Conservation (phyloP, 2,888 invertebrate species). For the Eupithecia pulchellata region DNA sequence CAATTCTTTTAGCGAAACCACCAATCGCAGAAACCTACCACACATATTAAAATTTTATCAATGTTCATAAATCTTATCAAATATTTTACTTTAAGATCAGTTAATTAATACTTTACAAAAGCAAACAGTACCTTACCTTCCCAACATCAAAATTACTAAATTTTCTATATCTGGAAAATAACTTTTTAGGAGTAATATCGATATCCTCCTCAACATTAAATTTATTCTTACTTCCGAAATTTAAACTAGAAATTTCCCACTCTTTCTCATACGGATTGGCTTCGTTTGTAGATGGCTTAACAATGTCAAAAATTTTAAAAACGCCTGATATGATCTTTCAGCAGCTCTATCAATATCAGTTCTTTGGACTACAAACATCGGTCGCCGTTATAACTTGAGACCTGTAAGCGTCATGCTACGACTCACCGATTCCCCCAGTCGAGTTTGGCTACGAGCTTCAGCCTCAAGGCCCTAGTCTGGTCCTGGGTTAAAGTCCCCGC, state of each 20-base stretch:
- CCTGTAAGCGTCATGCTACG: slow-evolving; percentile 10
- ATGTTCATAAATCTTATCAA: not conserved
- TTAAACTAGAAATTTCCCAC: not conserved
- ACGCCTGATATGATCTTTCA: not conserved
- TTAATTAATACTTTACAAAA: not conserved
- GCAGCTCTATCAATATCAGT: not conserved
- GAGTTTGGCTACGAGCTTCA: slow-evolving; percentile 95
- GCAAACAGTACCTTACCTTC: not conserved
- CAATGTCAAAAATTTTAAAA: not conserved
- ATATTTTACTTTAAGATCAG: no score
- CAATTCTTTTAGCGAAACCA: not conserved
- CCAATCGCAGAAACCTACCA: not conserved
- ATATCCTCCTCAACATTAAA: not conserved
- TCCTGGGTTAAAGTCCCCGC: slow-evolving; percentile 96
- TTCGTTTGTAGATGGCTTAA: not conserved
- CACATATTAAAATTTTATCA: not conserved
- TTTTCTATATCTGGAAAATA: not conserved
- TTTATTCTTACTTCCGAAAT: not conserved
- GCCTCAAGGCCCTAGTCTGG: slow-evolving; percentile 93
- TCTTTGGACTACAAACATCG: not conserved
- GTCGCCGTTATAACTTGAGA: not conserved
- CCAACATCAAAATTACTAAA: not conserved
- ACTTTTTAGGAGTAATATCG: not conserved
- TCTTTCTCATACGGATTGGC: not conserved
- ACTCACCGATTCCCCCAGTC: slow-evolving; percentile 98